These are phyloP conservation scores for Anoncus sp. DNA, from an alignment of 2,888 invertebrate species.

Conservation along the genomic window DNA sequence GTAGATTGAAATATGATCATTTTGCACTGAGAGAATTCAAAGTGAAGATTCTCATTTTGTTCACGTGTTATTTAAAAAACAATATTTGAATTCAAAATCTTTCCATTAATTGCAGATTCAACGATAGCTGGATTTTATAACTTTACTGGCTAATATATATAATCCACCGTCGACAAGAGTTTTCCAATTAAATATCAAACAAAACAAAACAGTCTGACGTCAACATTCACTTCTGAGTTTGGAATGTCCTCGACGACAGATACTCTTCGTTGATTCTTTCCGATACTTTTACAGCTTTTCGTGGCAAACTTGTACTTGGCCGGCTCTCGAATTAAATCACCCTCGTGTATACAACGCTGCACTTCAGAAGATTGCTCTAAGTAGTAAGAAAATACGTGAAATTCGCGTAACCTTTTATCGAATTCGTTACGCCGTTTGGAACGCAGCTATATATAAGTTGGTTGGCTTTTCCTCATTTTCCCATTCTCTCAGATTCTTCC, in stretches of 20 bases:
- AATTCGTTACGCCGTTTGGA: slow-evolving; percentile 10
- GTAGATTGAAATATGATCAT: no score
- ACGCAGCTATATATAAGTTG: neutral
- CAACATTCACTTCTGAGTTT: neutral
- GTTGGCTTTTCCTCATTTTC: neutral
- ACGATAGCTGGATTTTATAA: neutral
- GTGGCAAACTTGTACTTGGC: slow-evolving; percentile 6
- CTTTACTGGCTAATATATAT: neutral
- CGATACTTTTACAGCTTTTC: slow-evolving; percentile 3
- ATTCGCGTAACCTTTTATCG: slow-evolving; percentile 10
- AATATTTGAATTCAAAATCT: neutral
- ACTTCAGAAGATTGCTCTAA: slow-evolving; percentile 37
- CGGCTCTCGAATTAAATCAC: slow-evolving; percentile 27
- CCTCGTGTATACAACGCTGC: slow-evolving; percentile 8
- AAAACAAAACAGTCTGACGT: neutral
- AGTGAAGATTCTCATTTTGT: no score
- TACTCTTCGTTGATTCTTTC: slow-evolving; percentile 3
- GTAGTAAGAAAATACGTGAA: slow-evolving; percentile 15
- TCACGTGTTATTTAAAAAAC: neutral
- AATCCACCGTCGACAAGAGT: neutral
- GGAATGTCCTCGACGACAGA: neutral
- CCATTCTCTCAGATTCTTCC: neutral
- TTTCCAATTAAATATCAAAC: neutral
- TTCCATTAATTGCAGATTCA: neutral
- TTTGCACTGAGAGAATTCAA: no score